phyloP scores from a whole-genome alignment of 2,888 invertebrate species.

The Macaria liturata region DNA sequence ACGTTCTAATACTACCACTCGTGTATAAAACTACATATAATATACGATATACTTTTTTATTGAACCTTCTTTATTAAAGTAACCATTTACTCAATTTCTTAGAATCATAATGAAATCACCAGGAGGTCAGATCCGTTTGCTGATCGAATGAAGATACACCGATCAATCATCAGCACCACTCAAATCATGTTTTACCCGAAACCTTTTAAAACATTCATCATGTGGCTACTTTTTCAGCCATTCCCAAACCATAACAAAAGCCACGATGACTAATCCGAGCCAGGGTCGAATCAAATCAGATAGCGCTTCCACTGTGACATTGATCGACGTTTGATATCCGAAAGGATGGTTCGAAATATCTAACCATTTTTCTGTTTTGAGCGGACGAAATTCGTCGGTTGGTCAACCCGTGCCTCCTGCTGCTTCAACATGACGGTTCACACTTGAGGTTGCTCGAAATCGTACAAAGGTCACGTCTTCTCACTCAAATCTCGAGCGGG shows the following conservation, averaged over 20 bases:
- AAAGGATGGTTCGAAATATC: conserved; percentile 46
- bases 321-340: conserved; percentile 78
- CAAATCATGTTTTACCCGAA: conserved; percentile 27
- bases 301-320: conserved; percentile 62
- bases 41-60: no score
- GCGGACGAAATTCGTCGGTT: conserved; percentile 38
- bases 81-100: conserved; percentile 1
- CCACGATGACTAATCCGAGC: conserved; percentile 66
- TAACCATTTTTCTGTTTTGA: conserved; percentile 57
- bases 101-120: conserved; percentile 30
- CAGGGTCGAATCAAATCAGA: conserved; percentile 61
- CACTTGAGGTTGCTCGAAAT: conserved; percentile 69
- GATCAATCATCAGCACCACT: conserved; percentile 36
- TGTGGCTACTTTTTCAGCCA: conserved; percentile 41
- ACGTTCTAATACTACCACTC: no score
- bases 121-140: conserved; percentile 24
- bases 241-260: conserved; percentile 57
- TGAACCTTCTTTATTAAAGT: no score
- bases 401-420: conserved; percentile 72
- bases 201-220: conserved; percentile 37
- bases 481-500: conserved; percentile 78
- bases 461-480: conserved; percentile 76
- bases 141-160: conserved; percentile 26
- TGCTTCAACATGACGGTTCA: conserved; percentile 75
- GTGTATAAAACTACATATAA: no score